phyloP scores from a whole-genome alignment of 2,797 vertebrate genomes.

The Phrynocephalus forsythii region DNA sequence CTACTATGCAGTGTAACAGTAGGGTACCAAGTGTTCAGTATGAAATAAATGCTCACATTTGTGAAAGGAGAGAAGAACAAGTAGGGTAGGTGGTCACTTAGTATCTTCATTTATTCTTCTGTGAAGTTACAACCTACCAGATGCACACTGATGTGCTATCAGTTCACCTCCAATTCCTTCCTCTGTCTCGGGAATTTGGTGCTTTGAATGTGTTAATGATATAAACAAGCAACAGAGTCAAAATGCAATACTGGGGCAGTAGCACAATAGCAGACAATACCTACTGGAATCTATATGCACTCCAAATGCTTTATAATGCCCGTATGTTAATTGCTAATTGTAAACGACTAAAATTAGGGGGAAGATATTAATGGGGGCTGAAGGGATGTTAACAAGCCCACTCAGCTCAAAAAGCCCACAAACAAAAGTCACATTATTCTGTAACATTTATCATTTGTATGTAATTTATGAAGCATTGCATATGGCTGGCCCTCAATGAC shows the following conservation, averaged over 20 bases:
- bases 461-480: constrained; percentile 78
- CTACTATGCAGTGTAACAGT: too few relatives aligned
- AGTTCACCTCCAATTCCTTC: not conserved
- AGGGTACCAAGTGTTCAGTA: too few relatives aligned
- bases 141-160: not conserved
- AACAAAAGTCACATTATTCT: constrained; percentile 62
- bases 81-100: too few relatives aligned
- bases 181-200: not conserved
- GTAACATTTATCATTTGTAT: constrained; percentile 69
- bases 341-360: constrained; percentile 71
- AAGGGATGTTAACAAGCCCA: constrained; percentile 62
- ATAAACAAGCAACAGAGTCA: not conserved
- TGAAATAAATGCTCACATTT: too few relatives aligned
- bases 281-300: not conserved
- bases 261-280: not conserved
- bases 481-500: constrained; percentile 70
- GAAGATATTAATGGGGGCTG: constrained; percentile 63
- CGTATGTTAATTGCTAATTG: constrained; percentile 61
- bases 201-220: not conserved
- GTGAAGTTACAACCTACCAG: too few relatives aligned
- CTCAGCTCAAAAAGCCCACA: constrained; percentile 68
- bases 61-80: too few relatives aligned
- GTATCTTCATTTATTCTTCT: too few relatives aligned
- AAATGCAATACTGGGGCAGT: not conserved
- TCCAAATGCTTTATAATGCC: constrained; percentile 20